Evolutionary conservation across 2,797 vertebrate species (phyloP).

Genomic region (Champsocephalus esox): DNA sequence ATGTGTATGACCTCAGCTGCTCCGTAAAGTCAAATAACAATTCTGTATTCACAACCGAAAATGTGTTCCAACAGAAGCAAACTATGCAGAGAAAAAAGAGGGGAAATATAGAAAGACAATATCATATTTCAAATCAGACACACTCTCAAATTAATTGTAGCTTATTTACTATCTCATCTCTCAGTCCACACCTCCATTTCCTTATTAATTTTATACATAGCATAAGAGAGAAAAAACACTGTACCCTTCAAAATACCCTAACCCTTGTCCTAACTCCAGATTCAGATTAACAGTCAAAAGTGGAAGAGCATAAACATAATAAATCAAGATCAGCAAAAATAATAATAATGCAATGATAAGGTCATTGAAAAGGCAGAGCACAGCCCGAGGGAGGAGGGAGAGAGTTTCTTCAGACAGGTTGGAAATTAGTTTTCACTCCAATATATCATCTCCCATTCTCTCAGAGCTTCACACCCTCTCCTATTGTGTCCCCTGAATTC

Average conservation of each 20-base stretch:
- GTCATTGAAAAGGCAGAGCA: slow-evolving; percentile 73
- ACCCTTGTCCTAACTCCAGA: slow-evolving; percentile 52
- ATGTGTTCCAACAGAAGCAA: slow-evolving; percentile 18
- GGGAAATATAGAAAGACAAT: slow-evolving; percentile 30
- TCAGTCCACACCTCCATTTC: slow-evolving; percentile 18
- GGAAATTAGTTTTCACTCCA: slow-evolving; percentile 85
- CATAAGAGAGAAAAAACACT: slow-evolving; percentile 30
- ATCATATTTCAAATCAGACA: slow-evolving; percentile 53
- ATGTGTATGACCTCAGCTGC: slow-evolving; percentile 51
- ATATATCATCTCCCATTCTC: slow-evolving; percentile 85
- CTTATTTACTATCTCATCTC: slow-evolving; percentile 44
- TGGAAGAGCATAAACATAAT: slow-evolving; percentile 77
- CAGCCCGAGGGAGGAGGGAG: slow-evolving; percentile 61
- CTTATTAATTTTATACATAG: slow-evolving; percentile 39
- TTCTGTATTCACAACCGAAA: slow-evolving; percentile 22
- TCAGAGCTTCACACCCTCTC: slow-evolving; percentile 69
- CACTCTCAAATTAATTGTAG: slow-evolving; percentile 43
- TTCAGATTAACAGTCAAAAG: slow-evolving; percentile 71
- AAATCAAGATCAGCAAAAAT: slow-evolving; percentile 81
- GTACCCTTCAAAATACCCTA: slow-evolving; percentile 58
- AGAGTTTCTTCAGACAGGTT: slow-evolving; percentile 77
- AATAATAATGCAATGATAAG: slow-evolving; percentile 81
- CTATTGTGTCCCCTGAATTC: slow-evolving; percentile 72
- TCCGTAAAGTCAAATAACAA: slow-evolving; percentile 44
- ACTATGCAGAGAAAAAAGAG: slow-evolving; percentile 35